Evolutionary conservation across 2,797 vertebrate genomes (phyloP), one percentile per base, ranked within the genome.

Genomic region (Hirundo rustica): DNA sequence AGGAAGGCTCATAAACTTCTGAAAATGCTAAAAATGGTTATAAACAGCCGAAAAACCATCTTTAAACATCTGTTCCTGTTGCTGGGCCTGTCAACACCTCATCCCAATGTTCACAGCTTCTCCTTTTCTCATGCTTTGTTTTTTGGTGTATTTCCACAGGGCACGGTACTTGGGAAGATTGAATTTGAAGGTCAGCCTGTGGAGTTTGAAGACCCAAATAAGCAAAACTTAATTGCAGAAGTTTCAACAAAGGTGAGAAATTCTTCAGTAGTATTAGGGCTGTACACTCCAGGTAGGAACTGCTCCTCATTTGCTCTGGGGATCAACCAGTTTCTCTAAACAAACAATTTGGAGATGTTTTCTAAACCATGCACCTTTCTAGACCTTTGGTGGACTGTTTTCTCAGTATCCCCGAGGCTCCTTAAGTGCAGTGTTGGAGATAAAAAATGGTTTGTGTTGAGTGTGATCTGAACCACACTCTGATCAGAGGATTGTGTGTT

Each of bases 151-250:
- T 96, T 96, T 97, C 75, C 93, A 92, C 96, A 99, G 99, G 99
- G 99, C n/a, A 99, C 98, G 0, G 95, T 99, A 87, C 98, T 99
- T 95, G 99, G 99, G 51, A 99, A 99, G 97, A 99, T 99, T 95
- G 99, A 99, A 96, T 99, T 99, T 98, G 99, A 99, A 84, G 99
- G 99, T 62, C 98, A 99, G 18, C 97, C 98, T 7, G 96, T 99
- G 88, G 98, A 99, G 67, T 98, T 99, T 93, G 93, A 88, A 67
- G 98, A 99, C 95, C 99, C 99, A 92, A 99, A 99, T 94, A 97
- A 98, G 64, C 97, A 96, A 86, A 99, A 99, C 95, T 97, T 99
- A 78, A 97, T 99, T 88, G 98, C 98, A 60, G 98, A 99, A 88
- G 98, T 99, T 95, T 99, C 99, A 93, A 99, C 99, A 54, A 99